Evolutionary conservation across 2,113 vertebrate genomes (phyloP).

Genomic region (Epinephelus lanceolatus): DNA sequence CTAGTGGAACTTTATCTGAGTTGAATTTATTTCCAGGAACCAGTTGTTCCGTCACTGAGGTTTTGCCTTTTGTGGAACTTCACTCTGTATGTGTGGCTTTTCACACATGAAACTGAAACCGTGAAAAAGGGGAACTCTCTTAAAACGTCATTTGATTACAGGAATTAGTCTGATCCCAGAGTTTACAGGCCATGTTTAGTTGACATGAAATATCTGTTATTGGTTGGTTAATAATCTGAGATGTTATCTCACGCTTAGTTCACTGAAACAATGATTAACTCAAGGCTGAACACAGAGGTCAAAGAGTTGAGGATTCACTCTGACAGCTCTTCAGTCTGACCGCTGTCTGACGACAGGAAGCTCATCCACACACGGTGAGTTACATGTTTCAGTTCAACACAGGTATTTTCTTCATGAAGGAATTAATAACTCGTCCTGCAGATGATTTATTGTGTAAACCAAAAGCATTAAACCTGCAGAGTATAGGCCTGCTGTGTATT

Average conservation of each 20-base stretch:
- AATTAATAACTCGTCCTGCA: too few species aligned
- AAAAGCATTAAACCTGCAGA: too few species aligned
- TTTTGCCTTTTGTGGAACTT: too few species aligned
- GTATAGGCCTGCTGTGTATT: too few species aligned
- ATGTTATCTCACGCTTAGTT: too few species aligned
- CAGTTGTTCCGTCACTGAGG: too few species aligned
- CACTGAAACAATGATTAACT: conserved; percentile 59
- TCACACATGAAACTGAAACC: conserved; percentile 28
- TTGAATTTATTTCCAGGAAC: too few species aligned
- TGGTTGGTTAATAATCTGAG: too few species aligned
- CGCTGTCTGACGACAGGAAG: conserved; percentile 5
- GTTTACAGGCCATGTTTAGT: neutral
- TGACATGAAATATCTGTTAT: too few species aligned
- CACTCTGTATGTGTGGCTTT: neutral
- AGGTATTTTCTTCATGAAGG: too few species aligned
- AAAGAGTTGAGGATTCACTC: conserved; percentile 32
- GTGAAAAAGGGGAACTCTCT: neutral
- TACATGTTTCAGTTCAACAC: neutral
- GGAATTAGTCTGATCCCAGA: neutral
- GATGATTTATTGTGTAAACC: too few species aligned
- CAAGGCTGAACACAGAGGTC: neutral
- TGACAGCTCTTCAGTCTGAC: neutral
- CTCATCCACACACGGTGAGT: conserved; percentile 25
- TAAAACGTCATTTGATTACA: neutral
- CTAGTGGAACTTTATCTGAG: too few species aligned